Conservation (phyloP, 2,113 vertebrate species). For the Chionodraco myersi region DNA sequence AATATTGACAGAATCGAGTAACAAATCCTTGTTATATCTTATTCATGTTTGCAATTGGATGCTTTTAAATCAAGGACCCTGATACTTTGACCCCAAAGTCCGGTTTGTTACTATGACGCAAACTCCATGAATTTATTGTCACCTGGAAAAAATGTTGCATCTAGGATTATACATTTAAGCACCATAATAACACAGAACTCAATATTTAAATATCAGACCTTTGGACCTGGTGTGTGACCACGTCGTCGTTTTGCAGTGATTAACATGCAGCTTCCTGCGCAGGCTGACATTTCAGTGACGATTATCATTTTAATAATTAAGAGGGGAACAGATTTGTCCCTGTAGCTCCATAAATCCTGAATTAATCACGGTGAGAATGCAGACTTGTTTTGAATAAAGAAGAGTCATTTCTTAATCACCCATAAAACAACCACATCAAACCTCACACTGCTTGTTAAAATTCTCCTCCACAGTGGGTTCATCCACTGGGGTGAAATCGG, state of each 20-base stretch:
- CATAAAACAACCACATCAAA: slow-evolving; percentile 11
- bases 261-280: not conserved
- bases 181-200: too few species aligned
- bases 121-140: too few species aligned
- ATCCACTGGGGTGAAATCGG: slow-evolving; percentile 12
- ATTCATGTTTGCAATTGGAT: too few species aligned
- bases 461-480: not conserved
- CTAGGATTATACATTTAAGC: too few species aligned
- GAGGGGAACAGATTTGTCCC: not conserved
- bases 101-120: too few species aligned
- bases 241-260: not conserved
- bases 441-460: slow-evolving; percentile 24
- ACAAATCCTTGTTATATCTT: too few species aligned
- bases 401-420: not conserved
- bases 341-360: not conserved
- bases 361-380: not conserved
- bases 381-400: not conserved
- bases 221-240: too few species aligned
- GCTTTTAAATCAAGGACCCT: too few species aligned
- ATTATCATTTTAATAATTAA: not conserved
- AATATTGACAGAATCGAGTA: too few species aligned
- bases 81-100: too few species aligned
- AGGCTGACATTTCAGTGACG: not conserved
- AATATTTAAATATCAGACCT: too few species aligned
- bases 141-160: too few species aligned